Conservation (phyloP, 2,113 vertebrate genomes). For the Lamprotornis superbus region DNA sequence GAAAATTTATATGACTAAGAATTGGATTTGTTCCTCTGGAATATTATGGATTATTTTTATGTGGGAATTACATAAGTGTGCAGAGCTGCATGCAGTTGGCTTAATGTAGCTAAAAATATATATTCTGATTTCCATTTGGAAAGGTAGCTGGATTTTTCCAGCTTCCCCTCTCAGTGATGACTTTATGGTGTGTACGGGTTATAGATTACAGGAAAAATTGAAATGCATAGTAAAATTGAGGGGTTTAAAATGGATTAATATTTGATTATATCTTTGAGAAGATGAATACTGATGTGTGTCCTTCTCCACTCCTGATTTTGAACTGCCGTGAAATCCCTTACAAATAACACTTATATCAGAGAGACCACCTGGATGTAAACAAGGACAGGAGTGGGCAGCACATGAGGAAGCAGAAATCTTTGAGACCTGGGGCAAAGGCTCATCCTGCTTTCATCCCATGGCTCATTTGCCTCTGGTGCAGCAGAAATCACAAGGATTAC, state of each 20-base stretch:
- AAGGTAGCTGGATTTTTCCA: slow-evolving; percentile 64
- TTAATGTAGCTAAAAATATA: slow-evolving; percentile 80
- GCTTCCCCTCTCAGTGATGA: slow-evolving; percentile 62
- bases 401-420: neutral
- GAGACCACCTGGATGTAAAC: slow-evolving; percentile 16
- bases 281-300: neutral
- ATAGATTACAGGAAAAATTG: slow-evolving; percentile 65
- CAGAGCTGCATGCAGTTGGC: slow-evolving; percentile 72
- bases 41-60: slow-evolving; percentile 83
- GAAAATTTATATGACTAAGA: slow-evolving; percentile 78
- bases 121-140: slow-evolving; percentile 74
- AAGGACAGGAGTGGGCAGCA: neutral
- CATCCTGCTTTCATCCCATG: neutral
- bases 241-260: slow-evolving; percentile 59
- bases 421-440: slow-evolving; percentile 4
- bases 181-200: slow-evolving; percentile 65
- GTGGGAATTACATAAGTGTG: slow-evolving; percentile 78
- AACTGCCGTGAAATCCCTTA: neutral
- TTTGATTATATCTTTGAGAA: slow-evolving; percentile 22
- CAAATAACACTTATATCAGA: neutral
- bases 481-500: slow-evolving; percentile 19
- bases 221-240: slow-evolving; percentile 55
- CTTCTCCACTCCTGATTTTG: neutral
- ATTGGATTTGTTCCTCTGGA: slow-evolving; percentile 80
- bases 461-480: neutral